Conservation (phyloP, 2,888 invertebrate genomes). For the Oxystoma pomonae region DNA sequence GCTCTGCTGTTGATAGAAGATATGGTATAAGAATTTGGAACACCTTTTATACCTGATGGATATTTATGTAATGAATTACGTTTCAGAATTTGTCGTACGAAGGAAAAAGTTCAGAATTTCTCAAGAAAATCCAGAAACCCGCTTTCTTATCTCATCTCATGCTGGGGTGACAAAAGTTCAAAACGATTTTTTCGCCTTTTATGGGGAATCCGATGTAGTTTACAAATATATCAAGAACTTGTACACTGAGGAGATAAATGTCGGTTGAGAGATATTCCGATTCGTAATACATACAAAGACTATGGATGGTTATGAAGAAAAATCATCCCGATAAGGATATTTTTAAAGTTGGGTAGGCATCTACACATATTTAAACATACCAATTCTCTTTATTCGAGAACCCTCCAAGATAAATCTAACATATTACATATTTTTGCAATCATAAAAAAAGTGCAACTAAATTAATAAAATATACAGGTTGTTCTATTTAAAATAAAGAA, state of each 20-base stretch:
- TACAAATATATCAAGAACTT: constrained; percentile 64
- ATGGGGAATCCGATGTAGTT: constrained; percentile 61
- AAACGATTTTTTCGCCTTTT: constrained; percentile 63
- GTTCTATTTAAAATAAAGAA: too few species aligned
- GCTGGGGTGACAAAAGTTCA: constrained; percentile 58
- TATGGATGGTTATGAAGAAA: constrained; percentile 54
- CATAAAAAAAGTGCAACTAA: too few species aligned
- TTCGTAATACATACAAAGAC: constrained; percentile 50
- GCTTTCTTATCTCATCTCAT: constrained; percentile 56
- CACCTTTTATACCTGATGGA: too few species aligned
- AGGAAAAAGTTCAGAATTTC: constrained; percentile 8
- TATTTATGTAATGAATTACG: too few species aligned
- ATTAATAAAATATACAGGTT: too few species aligned
- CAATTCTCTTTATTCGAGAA: too few species aligned
- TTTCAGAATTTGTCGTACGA: constrained; percentile 13
- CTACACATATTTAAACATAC: too few species aligned
- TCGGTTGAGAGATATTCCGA: constrained; percentile 59
- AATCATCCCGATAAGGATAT: constrained; percentile 53
- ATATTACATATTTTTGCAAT: too few species aligned
- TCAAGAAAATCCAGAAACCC: constrained; percentile 50
- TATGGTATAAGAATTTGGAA: too few species aligned
- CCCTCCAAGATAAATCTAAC: too few species aligned
- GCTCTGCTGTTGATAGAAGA: too few species aligned
- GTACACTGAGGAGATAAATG: constrained; percentile 68
- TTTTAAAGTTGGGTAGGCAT: constrained; percentile 53